Evolutionary conservation across 2,797 vertebrate genomes (phyloP).

Genomic region (Ataeniobius toweri): DNA sequence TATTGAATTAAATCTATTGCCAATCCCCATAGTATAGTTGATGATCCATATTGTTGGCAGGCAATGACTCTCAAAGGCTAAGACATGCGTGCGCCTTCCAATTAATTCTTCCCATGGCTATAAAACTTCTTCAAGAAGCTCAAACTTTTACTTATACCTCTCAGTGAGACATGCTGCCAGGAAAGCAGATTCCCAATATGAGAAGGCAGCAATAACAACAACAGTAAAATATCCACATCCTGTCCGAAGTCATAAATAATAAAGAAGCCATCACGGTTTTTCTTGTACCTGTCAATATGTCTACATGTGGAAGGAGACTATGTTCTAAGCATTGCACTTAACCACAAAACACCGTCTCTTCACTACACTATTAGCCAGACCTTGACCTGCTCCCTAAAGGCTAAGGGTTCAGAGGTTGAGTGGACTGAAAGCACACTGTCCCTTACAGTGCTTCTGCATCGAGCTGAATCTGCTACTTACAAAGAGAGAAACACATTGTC

Average conservation of each 20-base stretch:
- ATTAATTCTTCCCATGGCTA: constrained; percentile 64
- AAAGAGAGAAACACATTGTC: constrained; percentile 22
- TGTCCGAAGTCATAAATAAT: constrained; percentile 82
- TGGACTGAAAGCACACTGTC: constrained; percentile 60
- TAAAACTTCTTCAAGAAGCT: constrained; percentile 56
- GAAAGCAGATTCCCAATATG: constrained; percentile 70
- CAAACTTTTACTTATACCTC: constrained; percentile 58
- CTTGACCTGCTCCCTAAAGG: constrained; percentile 67
- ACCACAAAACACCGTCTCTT: constrained; percentile 69
- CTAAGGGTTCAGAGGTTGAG: constrained; percentile 68
- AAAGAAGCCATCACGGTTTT: constrained; percentile 72
- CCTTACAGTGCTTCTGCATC: constrained; percentile 46
- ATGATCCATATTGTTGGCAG: constrained; percentile 50
- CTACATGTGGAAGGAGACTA: constrained; percentile 64
- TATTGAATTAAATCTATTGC: constrained; percentile 57
- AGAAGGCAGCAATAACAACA: constrained; percentile 70
- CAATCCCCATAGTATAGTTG: constrained; percentile 55
- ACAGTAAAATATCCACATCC: constrained; percentile 73
- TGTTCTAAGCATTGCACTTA: constrained; percentile 79
- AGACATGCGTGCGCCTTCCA: constrained; percentile 42
- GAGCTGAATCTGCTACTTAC: constrained; percentile 18
- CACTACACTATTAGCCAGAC: constrained; percentile 66
- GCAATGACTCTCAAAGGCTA: constrained; percentile 49
- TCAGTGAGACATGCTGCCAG: constrained; percentile 64
- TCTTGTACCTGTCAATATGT: constrained; percentile 77